phyloP scores from a whole-genome alignment of 1,140 invertebrate genomes.

The Steinernema khuongi region DNA sequence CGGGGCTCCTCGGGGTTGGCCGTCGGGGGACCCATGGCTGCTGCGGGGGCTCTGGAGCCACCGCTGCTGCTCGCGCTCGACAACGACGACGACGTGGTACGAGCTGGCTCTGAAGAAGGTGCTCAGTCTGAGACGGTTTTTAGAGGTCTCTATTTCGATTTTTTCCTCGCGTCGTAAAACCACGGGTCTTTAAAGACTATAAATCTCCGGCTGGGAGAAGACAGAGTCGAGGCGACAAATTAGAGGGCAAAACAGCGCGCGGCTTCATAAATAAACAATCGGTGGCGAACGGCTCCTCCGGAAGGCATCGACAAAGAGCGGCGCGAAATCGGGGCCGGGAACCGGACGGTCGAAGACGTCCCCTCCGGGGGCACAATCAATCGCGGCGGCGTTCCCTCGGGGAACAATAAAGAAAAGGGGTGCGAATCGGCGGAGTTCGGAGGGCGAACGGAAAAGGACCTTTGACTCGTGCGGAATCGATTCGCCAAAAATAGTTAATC shows the following conservation, averaged over 20 bases:
- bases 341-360: neutral
- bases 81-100: neutral
- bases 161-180: too few relatives aligned
- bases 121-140: too few relatives aligned
- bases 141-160: too few relatives aligned
- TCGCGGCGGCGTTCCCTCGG: neutral
- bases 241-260: neutral
- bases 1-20: neutral
- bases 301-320: too few relatives aligned
- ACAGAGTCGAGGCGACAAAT: neutral
- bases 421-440: too few relatives aligned
- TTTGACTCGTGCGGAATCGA: neutral
- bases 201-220: neutral
- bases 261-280: conserved; percentile 12
- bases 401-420: neutral
- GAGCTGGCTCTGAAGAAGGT: too few relatives aligned
- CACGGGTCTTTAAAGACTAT: too few relatives aligned
- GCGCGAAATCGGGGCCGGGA: too few relatives aligned
- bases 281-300: too few relatives aligned
- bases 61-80: conserved; percentile 4
- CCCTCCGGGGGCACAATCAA: neutral
- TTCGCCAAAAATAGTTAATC: conserved; percentile 1
- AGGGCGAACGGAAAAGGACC: neutral
- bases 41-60: conserved; percentile 5
- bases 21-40: neutral